These are phyloP conservation scores for Rhea americana DNA, from an alignment of 2,113 vertebrate genomes.

Conservation along the genomic window DNA sequence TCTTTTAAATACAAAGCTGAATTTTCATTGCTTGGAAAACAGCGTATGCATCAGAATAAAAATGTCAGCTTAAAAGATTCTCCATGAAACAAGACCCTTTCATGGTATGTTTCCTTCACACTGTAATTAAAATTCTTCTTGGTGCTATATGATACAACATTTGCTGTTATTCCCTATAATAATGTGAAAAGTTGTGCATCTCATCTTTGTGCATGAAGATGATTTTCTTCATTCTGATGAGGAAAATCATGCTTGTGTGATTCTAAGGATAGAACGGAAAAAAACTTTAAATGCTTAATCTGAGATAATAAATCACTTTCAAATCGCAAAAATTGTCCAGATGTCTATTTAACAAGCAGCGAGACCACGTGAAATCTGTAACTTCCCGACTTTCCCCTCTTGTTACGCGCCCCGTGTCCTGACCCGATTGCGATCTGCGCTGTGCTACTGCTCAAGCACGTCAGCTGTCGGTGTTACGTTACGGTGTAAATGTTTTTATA, in stretches of 20 bases:
- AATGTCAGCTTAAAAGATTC: neutral
- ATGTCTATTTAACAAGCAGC: neutral
- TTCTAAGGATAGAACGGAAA: neutral
- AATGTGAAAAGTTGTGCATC: neutral
- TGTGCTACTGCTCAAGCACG: neutral
- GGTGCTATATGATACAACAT: neutral
- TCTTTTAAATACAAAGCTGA: neutral
- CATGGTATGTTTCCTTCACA: neutral
- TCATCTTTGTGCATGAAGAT: slow-evolving; percentile 14
- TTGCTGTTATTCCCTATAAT: slow-evolving; percentile 17
- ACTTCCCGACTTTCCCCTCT: accelerated
- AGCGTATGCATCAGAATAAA: neutral
- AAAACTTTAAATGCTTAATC: neutral
- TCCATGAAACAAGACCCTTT: neutral
- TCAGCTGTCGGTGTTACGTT: neutral
- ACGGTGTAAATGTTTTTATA: neutral
- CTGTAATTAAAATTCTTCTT: slow-evolving; percentile 25
- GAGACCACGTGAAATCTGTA: accelerated
- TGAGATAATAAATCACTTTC: slow-evolving; percentile 32
- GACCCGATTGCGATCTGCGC: accelerated
- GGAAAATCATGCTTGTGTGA: neutral
- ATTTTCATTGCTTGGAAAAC: neutral
- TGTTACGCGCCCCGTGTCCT: neutral
- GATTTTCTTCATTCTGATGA: neutral
- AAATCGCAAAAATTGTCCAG: neutral